A percentile compares a stretch with the other conserved stretches of the same genome.
phyloP scores from a whole-genome alignment of 1,140 invertebrate species.

The Drosophila repletoides region DNA sequence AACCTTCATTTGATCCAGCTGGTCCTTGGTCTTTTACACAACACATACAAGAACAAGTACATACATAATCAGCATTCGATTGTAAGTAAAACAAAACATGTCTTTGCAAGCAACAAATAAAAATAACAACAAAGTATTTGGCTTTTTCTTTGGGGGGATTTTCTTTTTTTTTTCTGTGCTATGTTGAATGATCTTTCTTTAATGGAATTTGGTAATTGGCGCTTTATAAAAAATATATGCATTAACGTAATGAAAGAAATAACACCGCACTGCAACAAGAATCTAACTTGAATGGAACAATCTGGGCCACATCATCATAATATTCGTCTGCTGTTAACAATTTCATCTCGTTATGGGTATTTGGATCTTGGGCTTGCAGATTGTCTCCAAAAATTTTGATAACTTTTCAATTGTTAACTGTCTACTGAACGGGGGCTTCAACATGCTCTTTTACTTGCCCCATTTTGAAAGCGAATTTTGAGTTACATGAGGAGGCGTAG shows the following conservation, averaged over 20 bases:
- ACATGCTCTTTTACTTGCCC: conserved; percentile 35
- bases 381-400: conserved; percentile 23
- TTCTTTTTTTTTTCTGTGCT: conserved; percentile 13
- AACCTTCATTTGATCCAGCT: conserved; percentile 89
- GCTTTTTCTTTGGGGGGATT: background rate
- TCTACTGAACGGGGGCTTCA: conserved; percentile 6
- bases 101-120: conserved; percentile 16
- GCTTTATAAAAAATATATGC: conserved; percentile 52
- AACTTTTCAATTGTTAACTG: conserved; percentile 14
- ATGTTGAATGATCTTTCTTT: conserved; percentile 11
- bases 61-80: conserved; percentile 15
- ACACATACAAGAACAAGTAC: conserved; percentile 19
- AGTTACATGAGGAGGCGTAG: conserved; percentile 29
- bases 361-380: conserved; percentile 31
- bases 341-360: conserved; percentile 1
- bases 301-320: conserved; percentile 27
- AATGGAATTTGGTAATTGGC: conserved; percentile 28
- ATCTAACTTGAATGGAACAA: conserved; percentile 47
- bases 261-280: conserved; percentile 44
- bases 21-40: conserved; percentile 83
- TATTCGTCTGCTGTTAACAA: background rate
- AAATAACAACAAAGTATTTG: conserved; percentile 12
- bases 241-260: conserved; percentile 32
- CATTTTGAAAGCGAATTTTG: conserved; percentile 32
- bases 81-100: conserved; percentile 9